Conservation (phyloP, 2,113 vertebrate species). For the Jaculus jaculus region DNA sequence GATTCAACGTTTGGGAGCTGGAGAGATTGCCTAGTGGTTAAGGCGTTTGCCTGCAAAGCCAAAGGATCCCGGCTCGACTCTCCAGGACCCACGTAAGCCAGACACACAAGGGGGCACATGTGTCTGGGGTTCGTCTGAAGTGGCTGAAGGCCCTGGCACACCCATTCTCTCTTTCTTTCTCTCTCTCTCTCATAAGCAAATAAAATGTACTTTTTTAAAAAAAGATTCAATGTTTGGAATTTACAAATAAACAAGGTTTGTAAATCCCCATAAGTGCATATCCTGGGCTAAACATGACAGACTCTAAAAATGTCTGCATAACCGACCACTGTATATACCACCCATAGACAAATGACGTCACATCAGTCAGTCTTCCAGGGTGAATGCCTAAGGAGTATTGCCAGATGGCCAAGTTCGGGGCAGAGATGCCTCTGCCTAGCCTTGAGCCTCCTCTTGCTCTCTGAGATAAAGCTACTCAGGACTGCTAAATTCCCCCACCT, state of each 20-base stretch:
- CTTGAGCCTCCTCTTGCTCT: background rate
- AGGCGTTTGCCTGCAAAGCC: too few relatives aligned
- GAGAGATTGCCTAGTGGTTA: too few relatives aligned
- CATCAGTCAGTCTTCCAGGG: background rate
- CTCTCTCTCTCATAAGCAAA: too few relatives aligned
- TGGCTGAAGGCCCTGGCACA: too few relatives aligned
- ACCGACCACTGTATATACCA: fast-evolving
- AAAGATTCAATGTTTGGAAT: slow-evolving; percentile 37
- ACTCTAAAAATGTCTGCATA: background rate
- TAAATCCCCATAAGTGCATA: background rate
- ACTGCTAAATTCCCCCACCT: background rate
- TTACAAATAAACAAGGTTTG: slow-evolving; percentile 47
- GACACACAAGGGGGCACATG: too few relatives aligned
- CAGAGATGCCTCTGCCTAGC: background rate
- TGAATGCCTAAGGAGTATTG: background rate
- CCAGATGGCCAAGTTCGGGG: background rate
- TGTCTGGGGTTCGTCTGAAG: too few relatives aligned
- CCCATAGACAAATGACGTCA: fast-evolving
- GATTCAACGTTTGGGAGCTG: background rate
- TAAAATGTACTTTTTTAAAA: too few relatives aligned
- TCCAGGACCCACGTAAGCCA: too few relatives aligned
- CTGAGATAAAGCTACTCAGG: background rate
- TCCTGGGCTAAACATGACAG: background rate
- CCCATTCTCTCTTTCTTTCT: too few relatives aligned
- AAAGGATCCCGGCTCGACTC: too few relatives aligned